Base-by-base conservation (phyloP, 2,797 vertebrate genomes). In the Sebastes iracundus region DNA sequence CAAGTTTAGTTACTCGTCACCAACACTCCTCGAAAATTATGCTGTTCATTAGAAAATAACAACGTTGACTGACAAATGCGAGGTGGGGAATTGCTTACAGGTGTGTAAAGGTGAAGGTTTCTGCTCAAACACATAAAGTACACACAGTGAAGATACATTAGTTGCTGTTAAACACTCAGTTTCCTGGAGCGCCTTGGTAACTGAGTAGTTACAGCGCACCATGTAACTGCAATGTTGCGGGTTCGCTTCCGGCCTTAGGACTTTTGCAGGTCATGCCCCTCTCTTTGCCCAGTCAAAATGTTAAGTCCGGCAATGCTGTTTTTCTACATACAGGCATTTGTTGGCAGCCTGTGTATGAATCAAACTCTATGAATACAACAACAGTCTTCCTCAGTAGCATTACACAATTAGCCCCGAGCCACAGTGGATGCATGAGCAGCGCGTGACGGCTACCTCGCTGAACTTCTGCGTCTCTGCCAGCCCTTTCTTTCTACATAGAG, bases 11-110 rank as follows among this genome's bases (percentile, higher is more conserved):
- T 69, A 75, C 7, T 6, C 12, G 30, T 77, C 38, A 71, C 49
- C 6, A 35, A 52, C 59, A 72, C 59, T 33, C 30, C 59, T 56
- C 25, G 12, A 49, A 83, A 70, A 85, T 89, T 33, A 79, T 77
- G 67, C 59, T 75, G 64, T 77, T 69, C 66, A 88, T 79, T 85
- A 83, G 49, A 73, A 87, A 85, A 86, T 70, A 70, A 86, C 60
- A 79, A 73, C 61, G 71, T 58, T 79, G 79, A 86, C 53, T 66
- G 23, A 80, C 61, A 71, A 83, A 71, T 59, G 72, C 25, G 22
- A 74, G 63, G 68, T 25, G 67, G 55, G 30, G 6, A 55, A 71
- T 28, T 74, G 55, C 27, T 32, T 60, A 32, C 14, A 69, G 18
- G 63, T 62, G 20, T 35, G 30, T 2, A 27, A 52, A 42, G 3